Base-by-base conservation (phyloP, 2,797 vertebrate species). In the Gymnodraco acuticeps region DNA sequence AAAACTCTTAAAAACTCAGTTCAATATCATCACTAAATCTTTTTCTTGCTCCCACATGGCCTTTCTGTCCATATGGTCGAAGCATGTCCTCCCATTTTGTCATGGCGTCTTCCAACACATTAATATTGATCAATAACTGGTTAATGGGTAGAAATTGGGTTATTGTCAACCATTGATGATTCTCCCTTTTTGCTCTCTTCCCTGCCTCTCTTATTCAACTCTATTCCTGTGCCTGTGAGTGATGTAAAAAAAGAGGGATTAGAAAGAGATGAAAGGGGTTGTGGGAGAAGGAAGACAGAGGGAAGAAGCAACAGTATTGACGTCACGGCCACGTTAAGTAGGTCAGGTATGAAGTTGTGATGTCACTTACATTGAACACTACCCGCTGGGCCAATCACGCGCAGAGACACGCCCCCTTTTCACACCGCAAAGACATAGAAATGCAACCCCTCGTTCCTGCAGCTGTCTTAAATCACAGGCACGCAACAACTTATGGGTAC, bases 271-370 rank as follows among this genome's bases (percentile, higher is more conserved):
- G 14, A 45, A 51, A 54, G 3, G 10, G 15, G 41, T 33, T 46
- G 59, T 2, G 10, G 15, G 43, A 41, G 50, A 55, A 77, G 53
- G 16, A 53, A 67, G 63, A 42, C 10, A 15, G 11, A 67, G 27
- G 27, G 27, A 38, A 38, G 33, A 38, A 38, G 68, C 89, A 83
- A 80, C 82, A 84, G 73, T 70, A 31, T 72, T 92, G 91, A 93
- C 88, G 83, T 93, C 92, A 93, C 31, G 3, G 73, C 55, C 27
- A 41, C 80, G 84, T 76, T 90, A 94, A 94, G 87, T 95, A 94
- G 95, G 94, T 94, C 94, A 94, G 81, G 77, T 78, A 71, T 1
- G 17, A 75, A 74, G 84, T 76, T 85, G 83, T 95, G 93, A 94
- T 84, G 91, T 94, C 92, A 94, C 74, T 74, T 53, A 73, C 78